Evolutionary conservation across 2,888 invertebrate species (phyloP), one percentile per base, ranked within the genome.

Genomic region (Noctua fimbriata): DNA sequence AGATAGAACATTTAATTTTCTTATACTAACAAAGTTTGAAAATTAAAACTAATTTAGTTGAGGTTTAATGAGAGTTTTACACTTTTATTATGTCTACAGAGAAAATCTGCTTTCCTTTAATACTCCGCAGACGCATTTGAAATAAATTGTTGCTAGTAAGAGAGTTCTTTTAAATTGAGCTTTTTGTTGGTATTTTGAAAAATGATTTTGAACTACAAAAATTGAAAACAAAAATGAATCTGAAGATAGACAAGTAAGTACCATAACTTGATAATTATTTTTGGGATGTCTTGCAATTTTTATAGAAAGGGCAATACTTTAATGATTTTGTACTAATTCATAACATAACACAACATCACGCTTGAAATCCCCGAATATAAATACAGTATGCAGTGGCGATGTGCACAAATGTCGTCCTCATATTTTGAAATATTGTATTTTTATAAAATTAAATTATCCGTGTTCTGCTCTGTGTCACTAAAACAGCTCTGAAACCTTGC

Each of bases 21-120:
- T 79, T 76, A 52, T 28, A 69, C 65, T 52, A 85, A 85, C 69
- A 60, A 85, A 82, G 55, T 84, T 81, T 76, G 36, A 71, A 78
- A 81, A 84, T 84, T 85, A 74, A 81, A 85, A 82, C 76, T 72
- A 76, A 82, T 85, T 84, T 76, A 84, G 81, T 74, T 71, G 69
- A 72, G 63, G 76, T 73, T 69, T 66, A 84, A 81, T 81, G 81
- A 67, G 63, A 76, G 69, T 78, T 79, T 79, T 58, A 73, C 63
- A 58, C 66, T 85, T 84, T 84, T 78, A 71, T 73, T 80, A 70
- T 78, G 49, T 63, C 70, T 71, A 63, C 65, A 67, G 18, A 72
- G 58, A 66, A 76, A 80, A 77, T 71, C 52, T 71, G 58, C 16
- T 80, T 67, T 69, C 16, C 36, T 73, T 69, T 70, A 70, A 73